phyloP scores from a whole-genome alignment of 1,140 invertebrate genomes.

The Zelostemma sp. region DNA sequence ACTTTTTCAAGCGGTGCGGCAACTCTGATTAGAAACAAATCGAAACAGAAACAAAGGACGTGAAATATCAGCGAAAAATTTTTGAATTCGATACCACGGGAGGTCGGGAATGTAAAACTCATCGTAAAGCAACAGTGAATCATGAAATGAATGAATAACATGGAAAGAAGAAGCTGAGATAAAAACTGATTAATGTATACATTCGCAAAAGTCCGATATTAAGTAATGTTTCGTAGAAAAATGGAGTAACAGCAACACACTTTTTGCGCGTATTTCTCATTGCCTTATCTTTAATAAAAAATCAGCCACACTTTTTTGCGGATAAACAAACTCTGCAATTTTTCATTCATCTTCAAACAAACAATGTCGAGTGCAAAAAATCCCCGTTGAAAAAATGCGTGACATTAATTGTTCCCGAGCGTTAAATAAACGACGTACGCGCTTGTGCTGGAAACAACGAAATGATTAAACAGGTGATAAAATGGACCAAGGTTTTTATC shows the following conservation, averaged over 20 bases:
- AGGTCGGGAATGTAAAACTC: constrained; percentile 9
- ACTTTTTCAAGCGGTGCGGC: no score
- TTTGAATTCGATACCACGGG: neutral
- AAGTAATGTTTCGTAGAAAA: neutral
- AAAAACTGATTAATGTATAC: constrained; percentile 4
- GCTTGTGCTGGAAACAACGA: no score
- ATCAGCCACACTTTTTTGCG: no score
- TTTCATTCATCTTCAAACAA: neutral
- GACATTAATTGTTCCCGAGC: neutral
- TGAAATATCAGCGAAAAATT: no score
- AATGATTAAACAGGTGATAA: constrained; percentile 7
- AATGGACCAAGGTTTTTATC: constrained; percentile 12
- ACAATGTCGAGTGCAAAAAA: neutral
- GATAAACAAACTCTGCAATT: no score
- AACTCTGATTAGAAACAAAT: no score
- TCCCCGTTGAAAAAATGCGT: neutral
- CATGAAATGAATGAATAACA: neutral
- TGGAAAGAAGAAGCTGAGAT: constrained; percentile 10
- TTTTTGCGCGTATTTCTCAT: neutral
- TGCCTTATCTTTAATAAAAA: no score
- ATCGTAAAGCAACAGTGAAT: constrained; percentile 24
- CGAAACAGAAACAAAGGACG: no score
- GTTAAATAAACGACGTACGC: neutral
- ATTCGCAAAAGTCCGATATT: constrained; percentile 1
- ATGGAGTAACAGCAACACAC: neutral